phyloP scores from a whole-genome alignment of 2,113 vertebrate genomes.

The Riparia riparia region DNA sequence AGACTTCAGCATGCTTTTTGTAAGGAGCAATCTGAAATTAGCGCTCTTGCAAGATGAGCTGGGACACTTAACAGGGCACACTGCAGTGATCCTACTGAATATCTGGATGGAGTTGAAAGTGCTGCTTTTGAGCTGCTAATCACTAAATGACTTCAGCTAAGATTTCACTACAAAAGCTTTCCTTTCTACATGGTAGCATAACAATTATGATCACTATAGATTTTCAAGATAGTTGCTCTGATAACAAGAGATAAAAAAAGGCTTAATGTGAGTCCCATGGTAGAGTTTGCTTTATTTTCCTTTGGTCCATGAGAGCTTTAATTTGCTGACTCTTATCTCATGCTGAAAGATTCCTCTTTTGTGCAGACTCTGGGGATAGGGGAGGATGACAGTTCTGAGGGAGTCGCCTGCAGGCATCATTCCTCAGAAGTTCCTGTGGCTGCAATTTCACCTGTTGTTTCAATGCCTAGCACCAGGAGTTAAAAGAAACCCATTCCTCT shows the following conservation, averaged over 20 bases:
- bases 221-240: background rate
- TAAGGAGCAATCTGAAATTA: background rate
- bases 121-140: background rate
- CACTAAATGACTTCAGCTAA: background rate
- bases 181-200: background rate
- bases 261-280: background rate
- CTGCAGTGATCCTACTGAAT: background rate
- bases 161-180: constrained; percentile 20
- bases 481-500: background rate
- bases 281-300: constrained; percentile 26
- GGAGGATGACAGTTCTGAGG: constrained; percentile 31
- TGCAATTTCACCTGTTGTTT: constrained; percentile 45
- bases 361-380: rapidly evolving
- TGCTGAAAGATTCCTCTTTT: constrained; percentile 12
- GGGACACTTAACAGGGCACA: background rate
- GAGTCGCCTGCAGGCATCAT: background rate
- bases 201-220: background rate
- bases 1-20: background rate
- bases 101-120: background rate
- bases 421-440: background rate
- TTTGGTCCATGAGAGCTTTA: constrained; percentile 34
- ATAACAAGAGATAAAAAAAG: background rate
- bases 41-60: background rate
- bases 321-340: constrained; percentile 41
- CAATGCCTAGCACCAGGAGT: background rate